Conservation (phyloP, 2,113 vertebrate species). For the Calonectris borealis region DNA sequence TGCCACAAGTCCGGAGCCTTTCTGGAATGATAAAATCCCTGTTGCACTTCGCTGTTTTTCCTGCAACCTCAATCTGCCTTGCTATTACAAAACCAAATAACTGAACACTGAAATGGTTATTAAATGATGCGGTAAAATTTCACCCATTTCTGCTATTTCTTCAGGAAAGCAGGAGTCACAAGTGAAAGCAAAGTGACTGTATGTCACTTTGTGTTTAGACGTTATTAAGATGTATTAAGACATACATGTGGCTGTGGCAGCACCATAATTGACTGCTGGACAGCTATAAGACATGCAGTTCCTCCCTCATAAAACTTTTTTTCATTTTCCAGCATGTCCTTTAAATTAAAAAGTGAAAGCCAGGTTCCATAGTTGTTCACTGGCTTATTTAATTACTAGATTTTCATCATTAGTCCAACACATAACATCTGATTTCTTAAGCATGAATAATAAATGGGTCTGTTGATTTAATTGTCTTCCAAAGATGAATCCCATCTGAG, state of each 20-base stretch:
- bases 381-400: neutral
- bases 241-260: neutral
- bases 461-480: neutral
- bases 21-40: neutral
- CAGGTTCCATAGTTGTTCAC: neutral
- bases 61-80: neutral
- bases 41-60: neutral
- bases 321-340: neutral
- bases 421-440: conserved; percentile 28
- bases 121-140: neutral
- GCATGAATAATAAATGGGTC: neutral
- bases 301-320: neutral
- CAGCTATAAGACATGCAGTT: neutral
- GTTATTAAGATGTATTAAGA: neutral
- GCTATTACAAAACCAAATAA: neutral
- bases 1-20: neutral
- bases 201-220: neutral
- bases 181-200: neutral
- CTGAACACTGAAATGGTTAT: neutral
- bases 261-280: neutral
- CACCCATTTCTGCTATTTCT: neutral
- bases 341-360: conserved; percentile 3
- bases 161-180: neutral
- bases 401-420: neutral
- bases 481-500: neutral